Base-by-base conservation (phyloP, 2,888 invertebrate species). In the Hetaerina titia region DNA sequence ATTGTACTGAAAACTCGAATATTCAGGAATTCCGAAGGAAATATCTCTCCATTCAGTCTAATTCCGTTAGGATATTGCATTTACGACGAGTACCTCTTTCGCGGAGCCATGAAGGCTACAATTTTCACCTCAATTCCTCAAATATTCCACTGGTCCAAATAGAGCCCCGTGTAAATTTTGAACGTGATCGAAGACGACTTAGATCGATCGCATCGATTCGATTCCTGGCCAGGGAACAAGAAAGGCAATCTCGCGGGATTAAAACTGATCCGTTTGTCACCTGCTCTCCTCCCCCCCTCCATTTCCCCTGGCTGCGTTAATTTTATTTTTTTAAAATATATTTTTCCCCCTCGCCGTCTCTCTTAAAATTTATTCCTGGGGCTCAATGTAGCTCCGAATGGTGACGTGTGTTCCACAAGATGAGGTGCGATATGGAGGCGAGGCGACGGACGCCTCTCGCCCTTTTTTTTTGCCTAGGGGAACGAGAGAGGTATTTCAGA, bases 221-320 rank as follows among this genome's bases (percentile, higher is more conserved):
- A 45, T 69, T 81, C 81, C 81, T 22, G 22, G 81, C 25, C 31
- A 81, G 25, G 81, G 31, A 81, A 81, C 81, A 81, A 81, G 81
- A 81, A 81, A 81, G 74, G 63, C 69, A 57, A 74, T 92, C 92
- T 69, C 69, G 45, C 64, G 31, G 92, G 92, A 92, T 64, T 92
- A 45, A 64, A 64, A 92, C 64, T 69, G 69, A 92, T 92, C 92
- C 45, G 64, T 92, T 81, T 69, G 69, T 92, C 92, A 56, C 92
- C 92, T 92, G 92, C 13, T 45, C 92, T 90, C 64, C 22, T 56
- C 69, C 56, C 69, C 7, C 25, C 60, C 69, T n/a, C 81, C n/a
- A 69, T 69, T 22, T 81, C 25, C 81, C 31, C 25, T 31, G 31
- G 25, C 31, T 15, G 81, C 81, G 81, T 81, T 81, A 81, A 81